Conservation (phyloP, 2,113 vertebrate genomes). For the Tetraodon nigroviridis region DNA sequence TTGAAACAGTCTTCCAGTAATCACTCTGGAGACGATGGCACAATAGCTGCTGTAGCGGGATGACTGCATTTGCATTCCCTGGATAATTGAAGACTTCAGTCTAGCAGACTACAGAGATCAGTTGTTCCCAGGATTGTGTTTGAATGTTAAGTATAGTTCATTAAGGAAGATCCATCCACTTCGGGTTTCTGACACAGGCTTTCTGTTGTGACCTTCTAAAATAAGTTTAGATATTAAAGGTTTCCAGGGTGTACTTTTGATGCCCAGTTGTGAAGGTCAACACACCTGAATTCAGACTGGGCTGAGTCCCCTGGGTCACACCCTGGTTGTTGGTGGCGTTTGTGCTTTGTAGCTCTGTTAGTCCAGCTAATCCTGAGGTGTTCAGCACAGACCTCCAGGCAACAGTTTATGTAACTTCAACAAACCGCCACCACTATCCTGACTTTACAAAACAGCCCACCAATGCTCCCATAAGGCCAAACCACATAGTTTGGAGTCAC, state of each 20-base stretch:
- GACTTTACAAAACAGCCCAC: slow-evolving; percentile 34
- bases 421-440: slow-evolving; percentile 34
- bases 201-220: too few relatives aligned
- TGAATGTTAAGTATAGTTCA: too few relatives aligned
- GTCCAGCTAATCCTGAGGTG: slow-evolving; percentile 35
- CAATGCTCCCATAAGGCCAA: slow-evolving; percentile 25
- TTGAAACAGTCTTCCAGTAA: not conserved
- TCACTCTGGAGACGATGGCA: not conserved
- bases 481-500: slow-evolving; percentile 9
- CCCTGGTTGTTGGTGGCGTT: slow-evolving; percentile 13
- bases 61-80: not conserved
- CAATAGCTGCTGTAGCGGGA: not conserved
- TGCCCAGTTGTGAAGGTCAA: slow-evolving; percentile 14
- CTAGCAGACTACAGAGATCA: not conserved
- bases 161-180: too few relatives aligned
- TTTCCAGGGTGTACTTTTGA: not conserved
- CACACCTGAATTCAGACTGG: slow-evolving; percentile 3
- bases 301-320: slow-evolving; percentile 17
- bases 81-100: too few relatives aligned
- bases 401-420: slow-evolving; percentile 50
- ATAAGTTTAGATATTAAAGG: not conserved
- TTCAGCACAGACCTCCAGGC: slow-evolving; percentile 38
- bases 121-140: not conserved
- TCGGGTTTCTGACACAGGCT: too few relatives aligned
- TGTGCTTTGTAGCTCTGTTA: slow-evolving; percentile 33